phyloP scores from a whole-genome alignment of 2,113 vertebrate genomes.

The Leptocoma aspasia region DNA sequence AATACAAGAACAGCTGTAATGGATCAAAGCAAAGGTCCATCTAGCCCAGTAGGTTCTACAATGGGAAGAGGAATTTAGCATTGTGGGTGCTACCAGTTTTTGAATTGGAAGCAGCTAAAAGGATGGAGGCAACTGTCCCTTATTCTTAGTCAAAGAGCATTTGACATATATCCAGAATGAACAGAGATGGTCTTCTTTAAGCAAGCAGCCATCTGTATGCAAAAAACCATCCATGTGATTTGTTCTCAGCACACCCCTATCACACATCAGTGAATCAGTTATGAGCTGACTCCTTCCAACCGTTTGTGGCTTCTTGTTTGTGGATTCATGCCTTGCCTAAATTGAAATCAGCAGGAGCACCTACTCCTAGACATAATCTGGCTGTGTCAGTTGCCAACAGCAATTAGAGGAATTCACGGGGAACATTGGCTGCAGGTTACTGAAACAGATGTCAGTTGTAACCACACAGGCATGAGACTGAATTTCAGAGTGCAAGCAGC shows the following conservation, averaged over 20 bases:
- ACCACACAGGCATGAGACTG: background rate
- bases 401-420: constrained; percentile 49
- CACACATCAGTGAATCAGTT: background rate
- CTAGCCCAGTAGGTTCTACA: background rate
- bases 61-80: background rate
- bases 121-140: background rate
- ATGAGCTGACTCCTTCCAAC: background rate
- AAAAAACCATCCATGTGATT: background rate
- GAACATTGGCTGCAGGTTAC: constrained; percentile 38
- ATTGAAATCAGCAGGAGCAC: constrained; percentile 62
- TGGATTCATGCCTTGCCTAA: constrained; percentile 51
- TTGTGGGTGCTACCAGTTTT: background rate
- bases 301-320: background rate
- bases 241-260: background rate
- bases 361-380: constrained; percentile 41
- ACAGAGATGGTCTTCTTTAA: background rate
- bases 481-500: background rate
- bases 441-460: constrained; percentile 54
- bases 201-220: background rate
- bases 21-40: background rate
- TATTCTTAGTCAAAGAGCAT: background rate
- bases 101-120: background rate
- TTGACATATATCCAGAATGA: background rate
- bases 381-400: constrained; percentile 39
- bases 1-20: background rate